Evolutionary conservation across 2,888 invertebrate genomes (phyloP).

Genomic region (Ophion costatus): DNA sequence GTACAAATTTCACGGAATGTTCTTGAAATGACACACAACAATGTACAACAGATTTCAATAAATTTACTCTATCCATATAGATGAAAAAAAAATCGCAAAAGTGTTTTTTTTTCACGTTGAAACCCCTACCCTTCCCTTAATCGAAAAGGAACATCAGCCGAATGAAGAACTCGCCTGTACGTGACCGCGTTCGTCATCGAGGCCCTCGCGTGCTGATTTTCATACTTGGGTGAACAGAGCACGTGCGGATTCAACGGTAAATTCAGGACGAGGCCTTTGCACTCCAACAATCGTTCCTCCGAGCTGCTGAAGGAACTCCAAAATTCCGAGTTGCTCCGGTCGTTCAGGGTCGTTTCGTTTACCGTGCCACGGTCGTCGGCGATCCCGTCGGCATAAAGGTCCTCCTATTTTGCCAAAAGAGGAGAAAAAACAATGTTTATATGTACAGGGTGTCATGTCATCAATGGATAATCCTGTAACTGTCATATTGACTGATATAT

Average conservation of each 20-base stretch:
- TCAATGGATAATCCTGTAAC: too few species aligned
- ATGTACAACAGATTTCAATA: too few species aligned
- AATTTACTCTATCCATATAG: too few species aligned
- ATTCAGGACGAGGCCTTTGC: slow-evolving; percentile 90
- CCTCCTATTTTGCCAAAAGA: slow-evolving; percentile 60
- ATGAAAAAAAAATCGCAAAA: too few species aligned
- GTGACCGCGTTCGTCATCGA: slow-evolving; percentile 87
- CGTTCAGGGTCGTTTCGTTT: slow-evolving; percentile 88
- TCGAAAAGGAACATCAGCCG: background rate
- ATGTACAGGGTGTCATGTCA: too few species aligned
- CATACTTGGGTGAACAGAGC: slow-evolving; percentile 84
- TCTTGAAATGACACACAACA: too few species aligned
- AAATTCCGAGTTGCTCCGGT: slow-evolving; percentile 91
- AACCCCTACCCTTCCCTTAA: too few species aligned
- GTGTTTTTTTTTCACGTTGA: too few species aligned
- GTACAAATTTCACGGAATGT: too few species aligned
- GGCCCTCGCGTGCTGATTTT: slow-evolving; percentile 83
- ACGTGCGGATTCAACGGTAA: slow-evolving; percentile 88
- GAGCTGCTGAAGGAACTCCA: slow-evolving; percentile 93
- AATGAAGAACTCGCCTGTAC: slow-evolving; percentile 85
- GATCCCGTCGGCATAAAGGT: slow-evolving; percentile 86
- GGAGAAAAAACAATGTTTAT: background rate
- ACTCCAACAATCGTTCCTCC: slow-evolving; percentile 90
- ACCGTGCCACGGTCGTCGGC: slow-evolving; percentile 87
- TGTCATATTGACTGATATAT: too few species aligned